phyloP scores from a whole-genome alignment of 2,888 invertebrate genomes.

The Eilema depressum region DNA sequence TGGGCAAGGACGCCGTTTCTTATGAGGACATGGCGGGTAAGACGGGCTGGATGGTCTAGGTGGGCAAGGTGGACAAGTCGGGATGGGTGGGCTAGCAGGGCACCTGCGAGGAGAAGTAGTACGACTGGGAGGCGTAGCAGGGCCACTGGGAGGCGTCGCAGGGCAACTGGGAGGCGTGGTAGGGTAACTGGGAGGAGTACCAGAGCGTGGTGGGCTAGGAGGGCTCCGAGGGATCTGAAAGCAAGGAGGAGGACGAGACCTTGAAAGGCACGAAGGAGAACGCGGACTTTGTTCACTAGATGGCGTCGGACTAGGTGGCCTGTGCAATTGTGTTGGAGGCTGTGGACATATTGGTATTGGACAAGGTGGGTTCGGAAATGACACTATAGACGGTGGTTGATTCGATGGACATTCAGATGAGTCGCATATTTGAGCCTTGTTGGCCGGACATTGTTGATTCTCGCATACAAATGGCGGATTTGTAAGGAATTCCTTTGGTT shows the following conservation, averaged over 20 bases:
- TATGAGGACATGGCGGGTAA: not conserved
- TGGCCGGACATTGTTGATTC: slow-evolving; percentile 12
- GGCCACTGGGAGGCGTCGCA: no score
- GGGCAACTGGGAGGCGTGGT: not conserved
- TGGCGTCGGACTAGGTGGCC: not conserved
- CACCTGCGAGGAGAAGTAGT: no score
- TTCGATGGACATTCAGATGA: not conserved
- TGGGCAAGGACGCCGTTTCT: no score
- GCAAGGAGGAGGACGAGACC: no score
- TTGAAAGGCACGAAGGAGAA: not conserved
- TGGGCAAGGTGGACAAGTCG: no score
- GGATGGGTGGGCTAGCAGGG: not conserved
- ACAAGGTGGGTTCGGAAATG: not conserved
- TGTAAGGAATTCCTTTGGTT: slow-evolving; percentile 60
- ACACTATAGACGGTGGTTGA: not conserved
- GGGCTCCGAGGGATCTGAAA: no score
- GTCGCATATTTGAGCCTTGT: slow-evolving; percentile 1
- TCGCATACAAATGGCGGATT: slow-evolving; percentile 17
- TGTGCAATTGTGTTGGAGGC: not conserved
- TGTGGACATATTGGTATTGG: not conserved
- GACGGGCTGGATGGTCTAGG: not conserved
- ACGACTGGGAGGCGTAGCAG: no score
- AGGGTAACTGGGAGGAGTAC: not conserved
- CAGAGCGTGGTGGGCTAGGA: no score
- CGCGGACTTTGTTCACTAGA: not conserved